Evolutionary conservation across 2,888 invertebrate species (phyloP).

Genomic region (Isoperla grammatica): DNA sequence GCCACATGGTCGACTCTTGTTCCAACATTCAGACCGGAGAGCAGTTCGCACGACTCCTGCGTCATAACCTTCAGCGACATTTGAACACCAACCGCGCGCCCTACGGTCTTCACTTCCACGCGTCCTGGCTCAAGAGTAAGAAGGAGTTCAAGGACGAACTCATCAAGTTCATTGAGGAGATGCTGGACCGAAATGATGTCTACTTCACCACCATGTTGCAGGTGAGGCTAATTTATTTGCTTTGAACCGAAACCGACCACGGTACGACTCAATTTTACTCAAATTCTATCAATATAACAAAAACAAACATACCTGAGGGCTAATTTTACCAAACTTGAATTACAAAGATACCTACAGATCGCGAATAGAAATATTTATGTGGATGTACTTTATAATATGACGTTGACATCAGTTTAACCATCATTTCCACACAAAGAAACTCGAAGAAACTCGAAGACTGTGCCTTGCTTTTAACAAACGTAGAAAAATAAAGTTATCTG

Average conservation of each 20-base stretch:
- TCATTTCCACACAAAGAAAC: no score
- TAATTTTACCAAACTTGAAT: no score
- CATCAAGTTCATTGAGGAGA: constrained; percentile 89
- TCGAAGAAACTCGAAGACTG: no score
- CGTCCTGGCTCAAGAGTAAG: constrained; percentile 91
- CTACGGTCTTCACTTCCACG: constrained; percentile 87
- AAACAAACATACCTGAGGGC: neutral
- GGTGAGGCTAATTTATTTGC: no score
- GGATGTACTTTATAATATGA: no score
- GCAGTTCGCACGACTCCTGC: constrained; percentile 80
- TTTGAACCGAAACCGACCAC: no score
- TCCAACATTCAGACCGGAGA: constrained; percentile 88
- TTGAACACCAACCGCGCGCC: constrained; percentile 91
- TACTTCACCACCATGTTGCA: constrained; percentile 87
- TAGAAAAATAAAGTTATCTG: no score
- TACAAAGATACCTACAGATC: no score
- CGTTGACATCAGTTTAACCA: no score
- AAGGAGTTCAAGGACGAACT: constrained; percentile 88
- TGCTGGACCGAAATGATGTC: constrained; percentile 81
- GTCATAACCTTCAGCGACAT: constrained; percentile 93
- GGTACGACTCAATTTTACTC: no score
- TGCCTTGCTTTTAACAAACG: no score
- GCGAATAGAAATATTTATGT: no score
- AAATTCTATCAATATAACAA: neutral
- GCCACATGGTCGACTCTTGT: constrained; percentile 92